A percentile compares a stretch with the other conserved stretches of the same genome.
These are phyloP conservation scores for Fopius arisanus DNA, from an alignment of 1,140 invertebrate genomes.

Conservation along the genomic window DNA sequence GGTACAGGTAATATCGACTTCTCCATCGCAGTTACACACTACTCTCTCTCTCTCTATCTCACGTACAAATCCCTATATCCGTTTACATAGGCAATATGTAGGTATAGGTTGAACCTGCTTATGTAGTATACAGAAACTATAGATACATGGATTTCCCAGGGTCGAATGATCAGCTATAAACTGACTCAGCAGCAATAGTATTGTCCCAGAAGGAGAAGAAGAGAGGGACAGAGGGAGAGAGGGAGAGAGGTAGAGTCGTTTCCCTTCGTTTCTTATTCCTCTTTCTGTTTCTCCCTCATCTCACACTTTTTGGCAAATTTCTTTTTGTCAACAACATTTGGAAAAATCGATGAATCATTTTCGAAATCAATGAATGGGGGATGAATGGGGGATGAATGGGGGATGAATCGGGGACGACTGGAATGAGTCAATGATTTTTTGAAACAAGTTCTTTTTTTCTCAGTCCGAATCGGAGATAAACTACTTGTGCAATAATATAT, in stretches of 20 bases:
- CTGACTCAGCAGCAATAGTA: slow-evolving; percentile 53
- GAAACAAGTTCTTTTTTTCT: no score
- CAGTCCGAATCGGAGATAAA: no score
- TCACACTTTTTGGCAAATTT: background rate
- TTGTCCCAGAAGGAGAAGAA: slow-evolving; percentile 37
- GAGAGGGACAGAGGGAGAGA: background rate
- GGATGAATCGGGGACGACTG: no score
- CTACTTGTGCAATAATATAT: no score
- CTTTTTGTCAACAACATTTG: background rate
- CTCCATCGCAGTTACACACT: background rate
- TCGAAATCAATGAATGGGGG: no score
- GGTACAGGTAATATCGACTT: slow-evolving; percentile 3
- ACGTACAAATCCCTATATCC: background rate
- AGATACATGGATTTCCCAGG: slow-evolving; percentile 34
- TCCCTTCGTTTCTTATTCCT: background rate
- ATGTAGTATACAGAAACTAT: background rate
- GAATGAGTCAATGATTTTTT: no score
- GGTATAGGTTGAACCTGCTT: background rate
- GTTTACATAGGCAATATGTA: background rate
- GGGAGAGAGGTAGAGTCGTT: background rate
- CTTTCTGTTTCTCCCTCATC: background rate
- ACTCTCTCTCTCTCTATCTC: background rate
- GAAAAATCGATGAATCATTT: no score
- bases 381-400: no score
- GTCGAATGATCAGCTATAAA: slow-evolving; percentile 60